Conservation (phyloP, 2,797 vertebrate species). For the Lepilemur ruficaudatus region DNA sequence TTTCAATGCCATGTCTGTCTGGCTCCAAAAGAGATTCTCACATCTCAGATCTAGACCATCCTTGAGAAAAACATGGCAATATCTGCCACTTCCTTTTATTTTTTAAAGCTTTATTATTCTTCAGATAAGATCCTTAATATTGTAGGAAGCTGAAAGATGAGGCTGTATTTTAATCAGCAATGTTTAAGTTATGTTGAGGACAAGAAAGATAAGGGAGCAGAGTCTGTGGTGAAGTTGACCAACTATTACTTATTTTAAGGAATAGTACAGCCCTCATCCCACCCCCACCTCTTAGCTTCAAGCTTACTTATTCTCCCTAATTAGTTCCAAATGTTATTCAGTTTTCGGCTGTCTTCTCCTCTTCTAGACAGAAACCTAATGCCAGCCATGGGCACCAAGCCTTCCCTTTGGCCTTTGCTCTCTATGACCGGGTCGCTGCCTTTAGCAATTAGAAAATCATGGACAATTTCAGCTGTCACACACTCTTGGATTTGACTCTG, state of each 20-base stretch:
- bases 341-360: conserved; percentile 62
- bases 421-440: conserved; percentile 68
- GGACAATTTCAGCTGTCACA: conserved; percentile 80
- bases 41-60: background rate
- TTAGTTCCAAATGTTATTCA: conserved; percentile 78
- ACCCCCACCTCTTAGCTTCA: conserved; percentile 38
- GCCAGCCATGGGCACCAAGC: conserved; percentile 62
- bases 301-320: conserved; percentile 67
- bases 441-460: conserved; percentile 77
- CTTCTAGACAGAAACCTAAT: conserved; percentile 75
- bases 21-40: background rate
- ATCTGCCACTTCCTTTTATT: background rate
- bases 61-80: background rate
- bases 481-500: conserved; percentile 77
- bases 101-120: background rate
- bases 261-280: background rate
- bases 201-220: conserved; percentile 39
- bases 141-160: background rate
- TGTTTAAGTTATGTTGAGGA: conserved; percentile 22
- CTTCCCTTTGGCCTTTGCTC: conserved; percentile 75
- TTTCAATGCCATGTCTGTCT: background rate
- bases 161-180: background rate
- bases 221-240: conserved; percentile 49
- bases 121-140: conserved; percentile 31
- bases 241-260: conserved; percentile 64